These are phyloP conservation scores for Pseudochaenichthys georgianus DNA, from an alignment of 2,797 vertebrate species.

Conservation along the genomic window DNA sequence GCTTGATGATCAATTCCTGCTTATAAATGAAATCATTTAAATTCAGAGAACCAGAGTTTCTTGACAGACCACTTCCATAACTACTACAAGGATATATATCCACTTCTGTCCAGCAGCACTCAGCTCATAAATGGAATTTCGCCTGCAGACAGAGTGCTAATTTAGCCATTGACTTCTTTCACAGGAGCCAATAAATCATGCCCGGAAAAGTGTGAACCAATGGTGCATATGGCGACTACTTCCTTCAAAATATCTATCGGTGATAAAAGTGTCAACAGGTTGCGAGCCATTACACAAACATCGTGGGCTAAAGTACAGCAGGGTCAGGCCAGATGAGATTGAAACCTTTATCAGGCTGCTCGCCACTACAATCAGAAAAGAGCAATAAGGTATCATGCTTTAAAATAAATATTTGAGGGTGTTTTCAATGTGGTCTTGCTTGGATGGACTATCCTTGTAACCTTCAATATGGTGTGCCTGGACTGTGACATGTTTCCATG, in stretches of 20 bases:
- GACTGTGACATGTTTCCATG: no score
- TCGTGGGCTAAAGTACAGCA: constrained; percentile 29
- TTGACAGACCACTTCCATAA: constrained; percentile 26
- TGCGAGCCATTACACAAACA: constrained; percentile 68
- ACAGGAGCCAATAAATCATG: constrained; percentile 77
- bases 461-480: no score
- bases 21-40: constrained; percentile 37
- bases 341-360: constrained; percentile 1
- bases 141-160: constrained; percentile 77
- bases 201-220: constrained; percentile 57
- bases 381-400: background rate
- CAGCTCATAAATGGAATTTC: constrained; percentile 79
- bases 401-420: background rate
- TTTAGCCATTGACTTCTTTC: constrained; percentile 80
- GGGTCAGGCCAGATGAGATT: constrained; percentile 9
- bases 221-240: constrained; percentile 60
- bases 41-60: constrained; percentile 25
- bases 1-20: constrained; percentile 16
- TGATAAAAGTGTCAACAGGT: constrained; percentile 82
- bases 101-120: constrained; percentile 49
- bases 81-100: constrained; percentile 42
- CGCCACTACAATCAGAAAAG: background rate
- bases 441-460: background rate
- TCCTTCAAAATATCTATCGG: constrained; percentile 72
- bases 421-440: background rate